Evolutionary conservation across 2,888 invertebrate genomes (phyloP).

Genomic region (Ischnus inquisitorius): DNA sequence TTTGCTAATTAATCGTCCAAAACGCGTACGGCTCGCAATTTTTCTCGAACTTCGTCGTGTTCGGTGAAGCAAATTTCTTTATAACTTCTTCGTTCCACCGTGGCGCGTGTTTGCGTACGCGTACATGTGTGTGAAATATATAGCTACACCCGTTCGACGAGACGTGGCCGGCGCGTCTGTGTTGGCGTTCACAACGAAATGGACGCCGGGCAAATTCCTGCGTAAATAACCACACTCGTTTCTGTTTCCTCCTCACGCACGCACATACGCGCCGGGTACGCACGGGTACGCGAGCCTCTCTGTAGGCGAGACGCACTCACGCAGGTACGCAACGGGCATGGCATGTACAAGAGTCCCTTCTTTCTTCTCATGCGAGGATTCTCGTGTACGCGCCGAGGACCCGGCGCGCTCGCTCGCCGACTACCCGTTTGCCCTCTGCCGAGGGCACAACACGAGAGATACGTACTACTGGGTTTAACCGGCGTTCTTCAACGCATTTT

Average conservation of each 20-base stretch:
- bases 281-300: slow-evolving; percentile 1
- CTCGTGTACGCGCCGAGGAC: slow-evolving; percentile 3
- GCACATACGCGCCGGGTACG: slow-evolving; percentile 37
- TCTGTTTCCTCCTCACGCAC: slow-evolving; percentile 70
- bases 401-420: slow-evolving; percentile 15
- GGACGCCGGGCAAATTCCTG: slow-evolving; percentile 66
- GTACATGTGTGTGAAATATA: not conserved
- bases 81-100: slow-evolving; percentile 39
- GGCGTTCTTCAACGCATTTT: slow-evolving; percentile 1
- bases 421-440: slow-evolving; percentile 27
- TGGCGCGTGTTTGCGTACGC: not conserved
- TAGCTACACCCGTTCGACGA: not conserved
- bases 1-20: slow-evolving; percentile 48
- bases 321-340: slow-evolving; percentile 35
- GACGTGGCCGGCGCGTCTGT: not conserved
- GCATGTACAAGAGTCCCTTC: slow-evolving; percentile 11
- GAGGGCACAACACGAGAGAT: slow-evolving; percentile 23
- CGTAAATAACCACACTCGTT: slow-evolving; percentile 57
- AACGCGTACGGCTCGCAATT: slow-evolving; percentile 21
- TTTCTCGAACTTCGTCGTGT: slow-evolving; percentile 30
- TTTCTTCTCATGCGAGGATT: slow-evolving; percentile 36
- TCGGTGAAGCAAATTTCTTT: slow-evolving; percentile 22
- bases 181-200: slow-evolving; percentile 50
- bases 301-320: slow-evolving; percentile 25
- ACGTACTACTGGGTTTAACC: not conserved